Percentiles rank a stretch among this genome's conserved stretches.
Conservation (phyloP, 2,113 vertebrate genomes). For the Amphilophus citrinellus region DNA sequence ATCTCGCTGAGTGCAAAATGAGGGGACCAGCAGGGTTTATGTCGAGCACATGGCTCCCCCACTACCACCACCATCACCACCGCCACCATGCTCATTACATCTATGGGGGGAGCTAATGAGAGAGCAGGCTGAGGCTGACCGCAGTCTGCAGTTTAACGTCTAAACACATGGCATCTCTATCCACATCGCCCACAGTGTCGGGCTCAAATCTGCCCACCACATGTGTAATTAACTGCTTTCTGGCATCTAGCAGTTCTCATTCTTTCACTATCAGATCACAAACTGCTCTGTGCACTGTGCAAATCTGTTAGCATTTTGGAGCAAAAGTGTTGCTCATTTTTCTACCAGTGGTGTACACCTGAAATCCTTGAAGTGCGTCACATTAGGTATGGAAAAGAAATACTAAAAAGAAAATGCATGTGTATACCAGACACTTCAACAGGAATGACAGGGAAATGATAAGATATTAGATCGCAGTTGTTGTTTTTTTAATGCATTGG, state of each 20-base stretch:
- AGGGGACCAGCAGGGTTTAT: conserved; percentile 29
- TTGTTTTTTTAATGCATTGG: conserved; percentile 46
- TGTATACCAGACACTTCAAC: conserved; percentile 15
- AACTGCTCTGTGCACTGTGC: conserved; percentile 37
- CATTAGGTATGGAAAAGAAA: background rate
- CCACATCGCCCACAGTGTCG: conserved; percentile 75
- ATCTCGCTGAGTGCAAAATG: conserved; percentile 44
- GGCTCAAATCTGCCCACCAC: conserved; percentile 78
- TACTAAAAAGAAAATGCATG: conserved; percentile 28
- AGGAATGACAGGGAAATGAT: conserved; percentile 44
- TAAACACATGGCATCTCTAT: conserved; percentile 76
- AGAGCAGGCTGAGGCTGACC: conserved; percentile 69
- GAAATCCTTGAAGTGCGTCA: conserved; percentile 23
- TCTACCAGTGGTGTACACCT: conserved; percentile 31
- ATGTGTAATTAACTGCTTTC: conserved; percentile 78
- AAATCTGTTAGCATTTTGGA: conserved; percentile 51
- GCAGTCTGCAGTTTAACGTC: conserved; percentile 76
- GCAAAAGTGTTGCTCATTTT: conserved; percentile 38
- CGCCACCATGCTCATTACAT: conserved; percentile 68
- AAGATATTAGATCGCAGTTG: conserved; percentile 24
- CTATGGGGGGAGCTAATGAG: conserved; percentile 71
- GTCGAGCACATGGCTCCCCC: conserved; percentile 50
- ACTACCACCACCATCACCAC: conserved; percentile 41
- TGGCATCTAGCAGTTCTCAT: conserved; percentile 67
- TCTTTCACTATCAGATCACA: conserved; percentile 72